Conservation (phyloP, 2,113 vertebrate genomes). For the Actinemys pallida region DNA sequence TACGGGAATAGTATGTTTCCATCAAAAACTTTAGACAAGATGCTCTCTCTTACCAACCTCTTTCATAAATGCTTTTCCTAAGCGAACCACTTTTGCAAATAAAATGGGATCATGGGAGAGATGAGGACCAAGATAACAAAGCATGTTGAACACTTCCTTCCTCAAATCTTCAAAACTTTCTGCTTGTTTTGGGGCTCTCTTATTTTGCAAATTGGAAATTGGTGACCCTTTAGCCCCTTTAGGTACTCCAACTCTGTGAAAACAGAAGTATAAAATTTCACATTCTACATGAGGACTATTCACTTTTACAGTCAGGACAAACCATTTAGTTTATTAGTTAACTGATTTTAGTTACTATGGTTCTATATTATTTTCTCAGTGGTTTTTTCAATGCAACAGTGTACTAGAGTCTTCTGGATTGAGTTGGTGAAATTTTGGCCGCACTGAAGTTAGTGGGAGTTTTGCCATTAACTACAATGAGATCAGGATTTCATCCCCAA, state of each 20-base stretch:
- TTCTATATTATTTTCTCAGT: background rate
- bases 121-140: slow-evolving; percentile 96
- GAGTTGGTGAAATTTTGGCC: background rate
- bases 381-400: background rate
- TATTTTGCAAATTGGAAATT: slow-evolving; percentile 84
- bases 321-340: background rate
- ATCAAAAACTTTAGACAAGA: background rate
- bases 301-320: background rate
- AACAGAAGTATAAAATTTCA: background rate
- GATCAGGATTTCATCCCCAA: background rate
- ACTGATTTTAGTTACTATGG: background rate
- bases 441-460: background rate
- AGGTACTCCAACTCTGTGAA: slow-evolving; percentile 90
- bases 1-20: background rate
- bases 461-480: background rate
- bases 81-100: slow-evolving; percentile 94
- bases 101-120: slow-evolving; percentile 96
- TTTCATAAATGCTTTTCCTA: slow-evolving; percentile 98
- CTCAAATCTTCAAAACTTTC: slow-evolving; percentile 93
- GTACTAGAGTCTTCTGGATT: background rate
- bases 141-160: slow-evolving; percentile 94
- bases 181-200: slow-evolving; percentile 88
- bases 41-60: slow-evolving; percentile 86
- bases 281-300: background rate
- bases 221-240: slow-evolving; percentile 93